Evolutionary conservation across 2,113 vertebrate species (phyloP).

Genomic region (Lichenostomus cassidix): DNA sequence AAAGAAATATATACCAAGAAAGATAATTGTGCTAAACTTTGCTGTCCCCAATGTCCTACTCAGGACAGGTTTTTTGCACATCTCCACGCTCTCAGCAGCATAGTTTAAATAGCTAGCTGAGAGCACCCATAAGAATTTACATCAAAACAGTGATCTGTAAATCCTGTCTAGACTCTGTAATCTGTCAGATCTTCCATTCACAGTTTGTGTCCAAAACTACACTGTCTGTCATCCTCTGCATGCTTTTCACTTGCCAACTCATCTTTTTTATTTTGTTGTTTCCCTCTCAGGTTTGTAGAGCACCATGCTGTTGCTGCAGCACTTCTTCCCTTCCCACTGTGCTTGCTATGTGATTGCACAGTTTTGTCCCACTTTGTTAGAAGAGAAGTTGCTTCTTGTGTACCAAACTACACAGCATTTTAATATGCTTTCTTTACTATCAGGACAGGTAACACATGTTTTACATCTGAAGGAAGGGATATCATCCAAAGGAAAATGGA

Average conservation of each 20-base stretch:
- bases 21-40: neutral
- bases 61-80: neutral
- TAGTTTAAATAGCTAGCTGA: neutral
- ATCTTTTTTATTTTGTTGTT: neutral
- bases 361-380: neutral
- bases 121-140: neutral
- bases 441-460: neutral
- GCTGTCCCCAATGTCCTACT: neutral
- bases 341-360: neutral
- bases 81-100: neutral
- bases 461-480: neutral
- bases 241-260: fast-evolving
- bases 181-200: neutral
- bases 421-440: neutral
- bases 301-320: neutral
- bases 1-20: neutral
- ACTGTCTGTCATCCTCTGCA: neutral
- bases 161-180: neutral
- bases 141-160: neutral
- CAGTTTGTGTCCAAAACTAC: neutral
- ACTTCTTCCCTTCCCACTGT: neutral
- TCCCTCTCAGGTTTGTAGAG: neutral
- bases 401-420: neutral
- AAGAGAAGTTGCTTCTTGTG: neutral
- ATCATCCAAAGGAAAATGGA: neutral